A percentile compares a stretch with the other conserved stretches of the same genome.
Conservation (phyloP, 2,113 vertebrate genomes). For the Panthera tigris region DNA sequence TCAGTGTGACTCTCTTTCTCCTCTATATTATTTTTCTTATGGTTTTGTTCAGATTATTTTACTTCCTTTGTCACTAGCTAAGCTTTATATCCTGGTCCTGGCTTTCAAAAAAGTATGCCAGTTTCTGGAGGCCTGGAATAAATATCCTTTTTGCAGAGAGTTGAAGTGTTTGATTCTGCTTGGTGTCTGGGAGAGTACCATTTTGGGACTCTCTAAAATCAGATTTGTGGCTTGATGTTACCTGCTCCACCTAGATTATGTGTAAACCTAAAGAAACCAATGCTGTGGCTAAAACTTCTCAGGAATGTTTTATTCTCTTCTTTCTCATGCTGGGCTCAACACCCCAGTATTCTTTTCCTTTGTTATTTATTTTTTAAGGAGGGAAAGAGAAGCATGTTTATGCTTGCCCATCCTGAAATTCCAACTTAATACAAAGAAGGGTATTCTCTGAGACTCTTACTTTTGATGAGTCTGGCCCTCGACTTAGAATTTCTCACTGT, state of each 20-base stretch:
- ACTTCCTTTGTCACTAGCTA: not conserved
- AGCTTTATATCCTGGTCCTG: not conserved
- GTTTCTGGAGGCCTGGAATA: not conserved
- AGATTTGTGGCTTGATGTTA: not conserved
- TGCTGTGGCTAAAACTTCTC: not conserved
- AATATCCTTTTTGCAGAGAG: not conserved
- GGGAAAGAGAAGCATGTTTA: not conserved
- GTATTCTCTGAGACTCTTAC: not conserved
- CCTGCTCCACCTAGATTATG: not conserved
- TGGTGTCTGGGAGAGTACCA: not conserved
- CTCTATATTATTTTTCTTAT: not conserved
- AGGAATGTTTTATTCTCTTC: not conserved
- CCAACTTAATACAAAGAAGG: not conserved
- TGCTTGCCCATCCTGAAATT: not conserved
- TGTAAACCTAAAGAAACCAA: not conserved
- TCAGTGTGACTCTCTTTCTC: not conserved
- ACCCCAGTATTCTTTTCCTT: not conserved
- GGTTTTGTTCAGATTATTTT: not conserved
- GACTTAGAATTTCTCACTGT: not conserved
- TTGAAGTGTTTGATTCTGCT: not conserved
- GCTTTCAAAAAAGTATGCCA: not conserved
- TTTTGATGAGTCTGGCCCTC: not conserved
- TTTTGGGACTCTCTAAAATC: not conserved
- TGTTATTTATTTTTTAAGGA: not conserved
- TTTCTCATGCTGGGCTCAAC: not conserved